Conservation (phyloP, 2,888 invertebrate genomes). For the Platycheirus albimanus region DNA sequence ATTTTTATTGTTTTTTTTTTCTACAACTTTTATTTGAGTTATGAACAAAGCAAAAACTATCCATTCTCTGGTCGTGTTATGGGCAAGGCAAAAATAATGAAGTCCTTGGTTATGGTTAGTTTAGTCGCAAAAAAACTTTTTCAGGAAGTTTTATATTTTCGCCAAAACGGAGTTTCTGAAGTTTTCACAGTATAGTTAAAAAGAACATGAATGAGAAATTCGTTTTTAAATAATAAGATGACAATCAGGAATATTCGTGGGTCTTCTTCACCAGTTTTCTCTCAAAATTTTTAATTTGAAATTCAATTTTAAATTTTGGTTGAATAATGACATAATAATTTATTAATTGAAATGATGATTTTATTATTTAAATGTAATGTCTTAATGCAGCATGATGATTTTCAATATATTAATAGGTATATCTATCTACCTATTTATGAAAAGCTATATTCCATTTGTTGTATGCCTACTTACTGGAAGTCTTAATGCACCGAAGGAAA, state of each 20-base stretch:
- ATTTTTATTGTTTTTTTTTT: conserved; percentile 51
- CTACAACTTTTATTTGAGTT: conserved; percentile 31
- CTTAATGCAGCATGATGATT: no score
- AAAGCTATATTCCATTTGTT: neutral
- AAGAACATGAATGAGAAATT: conserved; percentile 9
- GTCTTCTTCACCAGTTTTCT: no score
- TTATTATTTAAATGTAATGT: no score
- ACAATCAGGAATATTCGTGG: no score
- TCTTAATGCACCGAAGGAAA: neutral
- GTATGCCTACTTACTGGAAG: neutral
- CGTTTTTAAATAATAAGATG: no score
- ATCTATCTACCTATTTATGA: neutral
- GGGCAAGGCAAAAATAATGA: conserved; percentile 34
- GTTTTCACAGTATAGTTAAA: neutral
- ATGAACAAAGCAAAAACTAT: conserved; percentile 20
- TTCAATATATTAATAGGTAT: no score
- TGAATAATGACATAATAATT: no score
- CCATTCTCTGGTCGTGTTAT: conserved; percentile 35
- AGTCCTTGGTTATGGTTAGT: conserved; percentile 38
- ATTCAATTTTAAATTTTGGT: no score
- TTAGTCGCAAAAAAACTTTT: neutral
- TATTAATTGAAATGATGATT: no score
- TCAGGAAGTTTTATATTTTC: conserved; percentile 12
- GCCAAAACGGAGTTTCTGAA: neutral
- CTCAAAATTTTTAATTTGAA: no score